Conservation (phyloP, 2,797 vertebrate species). For the Tapera naevia region DNA sequence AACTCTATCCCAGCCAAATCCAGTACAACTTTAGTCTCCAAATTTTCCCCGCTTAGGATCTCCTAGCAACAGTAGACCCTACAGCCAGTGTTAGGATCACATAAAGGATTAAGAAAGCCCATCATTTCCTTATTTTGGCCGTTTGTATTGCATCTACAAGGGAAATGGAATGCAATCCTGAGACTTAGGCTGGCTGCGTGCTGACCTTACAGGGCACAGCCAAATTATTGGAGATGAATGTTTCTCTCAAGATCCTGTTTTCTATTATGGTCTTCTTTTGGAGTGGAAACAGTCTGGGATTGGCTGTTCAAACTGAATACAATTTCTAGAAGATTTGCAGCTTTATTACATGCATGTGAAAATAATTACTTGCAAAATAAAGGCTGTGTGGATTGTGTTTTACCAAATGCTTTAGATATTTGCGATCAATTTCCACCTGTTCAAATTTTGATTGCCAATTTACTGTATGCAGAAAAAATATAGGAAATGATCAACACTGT, state of each 20-base stretch:
- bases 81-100: neutral
- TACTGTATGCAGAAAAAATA: slow-evolving; percentile 4
- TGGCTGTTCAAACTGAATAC: slow-evolving; percentile 17
- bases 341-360: neutral
- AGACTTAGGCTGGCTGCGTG: neutral
- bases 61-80: neutral
- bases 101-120: neutral
- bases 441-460: slow-evolving; percentile 51
- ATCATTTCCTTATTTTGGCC: neutral
- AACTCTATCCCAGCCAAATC: too few relatives aligned
- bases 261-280: neutral
- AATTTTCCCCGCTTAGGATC: neutral
- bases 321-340: slow-evolving; percentile 21
- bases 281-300: neutral
- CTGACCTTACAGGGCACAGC: neutral
- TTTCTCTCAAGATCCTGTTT: neutral
- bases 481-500: neutral
- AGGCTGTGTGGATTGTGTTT: neutral
- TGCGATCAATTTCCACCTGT: neutral
- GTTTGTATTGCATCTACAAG: neutral
- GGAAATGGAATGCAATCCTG: neutral
- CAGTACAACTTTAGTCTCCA: neutral
- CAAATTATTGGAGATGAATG: neutral
- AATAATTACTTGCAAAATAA: slow-evolving; percentile 27
- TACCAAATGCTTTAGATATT: slow-evolving; percentile 36